These are phyloP conservation scores for Holothuria glaberrima DNA, from an alignment of 35 echinoderm and acorn worm genomes.

Conservation along the genomic window DNA sequence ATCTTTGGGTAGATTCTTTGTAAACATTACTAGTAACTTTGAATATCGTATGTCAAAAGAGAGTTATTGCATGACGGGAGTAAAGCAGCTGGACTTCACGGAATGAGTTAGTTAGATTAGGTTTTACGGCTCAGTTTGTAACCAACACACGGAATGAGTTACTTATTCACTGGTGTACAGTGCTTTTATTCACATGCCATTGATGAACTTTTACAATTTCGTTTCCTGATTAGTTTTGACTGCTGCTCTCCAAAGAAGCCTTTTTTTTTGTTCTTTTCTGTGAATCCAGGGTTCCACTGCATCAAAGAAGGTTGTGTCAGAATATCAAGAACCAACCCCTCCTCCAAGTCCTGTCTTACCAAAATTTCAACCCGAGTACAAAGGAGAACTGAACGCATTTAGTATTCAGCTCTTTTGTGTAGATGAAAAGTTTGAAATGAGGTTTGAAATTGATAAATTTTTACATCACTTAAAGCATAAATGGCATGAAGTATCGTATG, in stretches of 20 bases:
- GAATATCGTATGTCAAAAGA: no score
- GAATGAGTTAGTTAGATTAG: no score
- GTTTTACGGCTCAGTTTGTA: no score
- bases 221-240: neutral
- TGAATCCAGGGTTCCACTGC: neutral
- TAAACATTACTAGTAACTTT: no score
- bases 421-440: conserved; percentile 99
- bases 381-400: conserved; percentile 85
- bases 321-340: conserved; percentile 49
- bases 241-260: neutral
- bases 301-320: conserved; percentile 28
- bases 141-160: no score
- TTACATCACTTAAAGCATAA: neutral
- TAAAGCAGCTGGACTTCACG: no score
- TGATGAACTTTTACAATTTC: no score
- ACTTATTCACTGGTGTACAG: no score
- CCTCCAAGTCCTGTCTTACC: conserved; percentile 49
- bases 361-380: conserved; percentile 82
- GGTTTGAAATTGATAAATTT: conserved; percentile 42
- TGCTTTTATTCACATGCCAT: no score
- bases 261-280: neutral
- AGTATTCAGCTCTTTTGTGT: conserved; percentile 94
- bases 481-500: no score
- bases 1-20: no score
- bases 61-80: no score